Evolutionary conservation across 2,888 invertebrate genomes (phyloP), one percentile per base, ranked within the genome.

Genomic region (Mactromeris polynyma): DNA sequence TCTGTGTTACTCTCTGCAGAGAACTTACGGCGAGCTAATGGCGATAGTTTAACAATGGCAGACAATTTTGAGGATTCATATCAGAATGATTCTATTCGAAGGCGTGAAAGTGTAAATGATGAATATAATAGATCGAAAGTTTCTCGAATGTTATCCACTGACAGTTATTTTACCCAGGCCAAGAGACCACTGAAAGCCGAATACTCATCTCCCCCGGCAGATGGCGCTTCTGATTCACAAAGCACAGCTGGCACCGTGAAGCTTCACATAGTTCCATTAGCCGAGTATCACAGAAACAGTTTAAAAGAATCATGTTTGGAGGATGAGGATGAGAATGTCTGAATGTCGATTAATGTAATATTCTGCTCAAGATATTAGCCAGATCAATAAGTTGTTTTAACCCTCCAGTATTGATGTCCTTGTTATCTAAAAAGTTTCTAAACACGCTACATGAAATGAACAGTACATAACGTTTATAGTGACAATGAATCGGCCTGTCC

Each of bases 231-330:
- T 19, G 83, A 69, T 21, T 21, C 82, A 14, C 14, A 82, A 38
- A 83, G 31, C 46, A 73, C 73, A 83, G 21, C 42, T 9, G 26
- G 73, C 42, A 26, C 83, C 11, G 9, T 33, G 46, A 84, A 78
- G 14, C 78, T 73, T 51, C 87, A 86, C 26, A 88, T 90, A 26
- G 83, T 90, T 1, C 87, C 90, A 46, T 42, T 90, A 58, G 85
- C 85, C 6, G 88, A 64, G n/a, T 90, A 90, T 83, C 85, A 88
- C 42, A 89, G 84, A 77, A 64, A 82, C 69, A 82, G 83, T 46
- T 40, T 83, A 69, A 83, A 73, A 38, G 84, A 46, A 84, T 78
- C 42, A n/a, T n/a, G n/a, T n/a, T n/a, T n/a, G 51, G 77, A 73
- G 46, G 77, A 77, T 54, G 84, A 84, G 0, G 26, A 38, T 46